phyloP scores from a whole-genome alignment of 53 echinoderm and acorn worm species.

The Pentamera pediparva region DNA sequence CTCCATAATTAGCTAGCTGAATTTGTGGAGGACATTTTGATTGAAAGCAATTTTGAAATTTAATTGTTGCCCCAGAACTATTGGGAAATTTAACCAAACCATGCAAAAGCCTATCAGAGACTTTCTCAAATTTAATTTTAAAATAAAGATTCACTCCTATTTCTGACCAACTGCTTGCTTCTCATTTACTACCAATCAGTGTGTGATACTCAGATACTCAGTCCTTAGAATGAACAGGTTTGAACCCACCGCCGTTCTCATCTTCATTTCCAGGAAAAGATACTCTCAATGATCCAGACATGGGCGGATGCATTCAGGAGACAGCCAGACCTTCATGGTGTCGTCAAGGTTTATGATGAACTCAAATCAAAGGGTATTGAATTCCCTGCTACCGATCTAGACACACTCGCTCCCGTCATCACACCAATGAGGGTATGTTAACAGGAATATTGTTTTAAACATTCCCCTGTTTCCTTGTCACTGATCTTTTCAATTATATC shows the following conservation, averaged over 20 bases:
- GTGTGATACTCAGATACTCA: neutral
- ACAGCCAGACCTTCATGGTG: conserved; percentile 75
- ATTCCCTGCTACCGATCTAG: conserved; percentile 87
- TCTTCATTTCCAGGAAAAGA: conserved; percentile 61
- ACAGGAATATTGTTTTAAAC: neutral
- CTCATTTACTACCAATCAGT: neutral
- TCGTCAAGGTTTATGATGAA: conserved; percentile 96
- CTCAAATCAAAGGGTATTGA: conserved; percentile 89
- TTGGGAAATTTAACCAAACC: too few relatives aligned
- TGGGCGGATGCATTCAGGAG: conserved; percentile 95
- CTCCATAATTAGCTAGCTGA: too few relatives aligned
- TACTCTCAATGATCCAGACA: conserved; percentile 88
- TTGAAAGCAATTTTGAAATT: too few relatives aligned
- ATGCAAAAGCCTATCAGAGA: too few relatives aligned
- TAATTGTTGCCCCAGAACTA: too few relatives aligned
- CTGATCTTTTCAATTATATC: too few relatives aligned
- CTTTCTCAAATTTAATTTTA: too few relatives aligned
- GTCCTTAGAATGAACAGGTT: neutral
- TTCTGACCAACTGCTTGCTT: too few relatives aligned
- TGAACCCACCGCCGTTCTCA: neutral
- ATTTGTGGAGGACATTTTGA: too few relatives aligned
- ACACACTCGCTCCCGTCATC: conserved; percentile 74
- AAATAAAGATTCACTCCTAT: too few relatives aligned
- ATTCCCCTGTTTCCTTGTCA: neutral
- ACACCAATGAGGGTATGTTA: conserved; percentile 75